Evolutionary conservation across 1,140 invertebrate species (phyloP).

Genomic region (Caerostris darwini): DNA sequence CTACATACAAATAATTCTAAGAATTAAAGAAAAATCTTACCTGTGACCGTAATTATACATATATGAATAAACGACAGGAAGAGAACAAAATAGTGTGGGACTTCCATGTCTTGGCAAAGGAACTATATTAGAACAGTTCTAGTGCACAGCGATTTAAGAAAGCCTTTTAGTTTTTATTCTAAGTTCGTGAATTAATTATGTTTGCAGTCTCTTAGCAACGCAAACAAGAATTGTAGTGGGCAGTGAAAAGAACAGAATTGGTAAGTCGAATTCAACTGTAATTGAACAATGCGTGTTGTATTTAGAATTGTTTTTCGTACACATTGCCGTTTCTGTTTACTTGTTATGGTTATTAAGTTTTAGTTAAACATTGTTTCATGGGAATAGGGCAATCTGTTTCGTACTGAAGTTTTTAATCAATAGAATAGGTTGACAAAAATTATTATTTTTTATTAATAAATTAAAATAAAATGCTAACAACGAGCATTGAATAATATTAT

Average conservation of each 20-base stretch:
- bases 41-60: neutral
- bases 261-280: neutral
- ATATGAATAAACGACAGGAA: neutral
- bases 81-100: too few relatives aligned
- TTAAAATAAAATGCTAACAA: too few relatives aligned
- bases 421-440: too few relatives aligned
- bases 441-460: too few relatives aligned
- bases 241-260: neutral
- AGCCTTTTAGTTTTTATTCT: neutral
- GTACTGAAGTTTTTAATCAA: too few relatives aligned
- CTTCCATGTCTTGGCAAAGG: neutral
- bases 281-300: neutral
- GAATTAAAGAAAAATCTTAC: neutral
- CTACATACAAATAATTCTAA: neutral
- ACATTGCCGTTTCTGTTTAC: neutral
- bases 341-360: neutral
- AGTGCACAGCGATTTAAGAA: neutral
- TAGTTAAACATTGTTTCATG: too few relatives aligned
- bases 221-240: neutral
- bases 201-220: neutral
- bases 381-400: too few relatives aligned
- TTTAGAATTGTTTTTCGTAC: neutral
- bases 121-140: neutral
- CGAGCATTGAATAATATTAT: too few relatives aligned
- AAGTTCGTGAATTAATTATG: constrained; percentile 10